These are phyloP conservation scores for Bagarius yarrelli DNA, from an alignment of 2,113 vertebrate species.

Conservation along the genomic window DNA sequence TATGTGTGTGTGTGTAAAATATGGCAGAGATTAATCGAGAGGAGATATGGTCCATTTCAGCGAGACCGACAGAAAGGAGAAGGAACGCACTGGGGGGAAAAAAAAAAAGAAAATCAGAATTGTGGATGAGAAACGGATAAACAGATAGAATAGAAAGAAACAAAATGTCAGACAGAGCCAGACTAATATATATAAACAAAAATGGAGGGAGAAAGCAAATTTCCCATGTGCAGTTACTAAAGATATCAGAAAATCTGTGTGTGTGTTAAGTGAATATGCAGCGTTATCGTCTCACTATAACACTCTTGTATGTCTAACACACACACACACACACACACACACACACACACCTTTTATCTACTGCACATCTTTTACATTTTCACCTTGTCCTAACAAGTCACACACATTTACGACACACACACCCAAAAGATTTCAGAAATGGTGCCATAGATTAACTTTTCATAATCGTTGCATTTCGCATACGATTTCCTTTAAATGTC, in stretches of 20 bases:
- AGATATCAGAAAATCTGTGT: conserved; percentile 25
- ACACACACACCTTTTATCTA: conserved; percentile 3
- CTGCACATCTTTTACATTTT: conserved; percentile 2
- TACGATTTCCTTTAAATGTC: no score
- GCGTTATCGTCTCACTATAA: conserved; percentile 22
- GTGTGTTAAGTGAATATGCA: conserved; percentile 11
- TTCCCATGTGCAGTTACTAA: background rate
- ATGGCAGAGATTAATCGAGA: background rate
- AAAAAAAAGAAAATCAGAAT: background rate
- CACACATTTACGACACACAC: background rate
- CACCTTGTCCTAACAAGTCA: conserved; percentile 25
- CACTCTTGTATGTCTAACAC: background rate
- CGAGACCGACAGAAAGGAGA: background rate
- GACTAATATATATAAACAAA: no score
- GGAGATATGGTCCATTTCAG: conserved; percentile 4
- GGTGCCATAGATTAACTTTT: background rate
- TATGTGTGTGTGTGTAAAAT: conserved; percentile 23
- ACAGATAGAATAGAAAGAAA: background rate
- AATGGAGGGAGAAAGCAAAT: background rate
- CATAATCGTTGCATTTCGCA: background rate
- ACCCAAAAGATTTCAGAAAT: background rate
- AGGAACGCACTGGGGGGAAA: background rate
- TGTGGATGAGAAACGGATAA: background rate
- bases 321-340: conserved; percentile 1
- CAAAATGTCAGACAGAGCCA: background rate